Conservation (phyloP, 64 coral and sea anemone species). For the Dendrophyllia cribrosa region DNA sequence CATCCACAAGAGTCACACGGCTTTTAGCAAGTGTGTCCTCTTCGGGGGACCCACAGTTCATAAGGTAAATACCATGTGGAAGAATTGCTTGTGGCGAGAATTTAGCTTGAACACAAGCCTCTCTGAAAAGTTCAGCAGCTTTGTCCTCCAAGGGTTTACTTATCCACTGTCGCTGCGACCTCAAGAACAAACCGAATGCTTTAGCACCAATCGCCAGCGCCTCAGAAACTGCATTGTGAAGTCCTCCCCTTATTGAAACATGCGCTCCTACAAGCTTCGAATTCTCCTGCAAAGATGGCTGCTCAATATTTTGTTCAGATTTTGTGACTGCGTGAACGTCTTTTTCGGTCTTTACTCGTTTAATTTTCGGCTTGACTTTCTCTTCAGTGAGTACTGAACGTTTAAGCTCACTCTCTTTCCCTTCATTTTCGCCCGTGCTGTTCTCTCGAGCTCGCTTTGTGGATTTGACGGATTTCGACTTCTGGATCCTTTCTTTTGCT, state of each 20-base stretch:
- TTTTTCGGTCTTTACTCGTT: neutral
- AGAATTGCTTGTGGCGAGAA: constrained; percentile 83
- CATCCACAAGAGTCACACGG: constrained; percentile 84
- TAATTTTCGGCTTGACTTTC: neutral
- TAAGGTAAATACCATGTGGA: constrained; percentile 93
- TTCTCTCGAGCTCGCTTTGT: constrained; percentile 17
- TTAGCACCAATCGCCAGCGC: constrained; percentile 86
- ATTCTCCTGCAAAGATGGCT: neutral
- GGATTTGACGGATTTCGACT: neutral
- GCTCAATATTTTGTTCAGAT: neutral
- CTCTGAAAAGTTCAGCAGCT: constrained; percentile 68
- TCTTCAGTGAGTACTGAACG: constrained; percentile 6
- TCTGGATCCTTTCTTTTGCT: neutral
- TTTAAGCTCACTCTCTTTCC: neutral
- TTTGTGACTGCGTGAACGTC: neutral
- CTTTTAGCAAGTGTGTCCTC: constrained; percentile 91
- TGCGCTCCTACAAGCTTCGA: constrained; percentile 95
- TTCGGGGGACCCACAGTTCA: constrained; percentile 96
- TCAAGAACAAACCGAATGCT: constrained; percentile 92
- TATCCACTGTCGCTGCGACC: constrained; percentile 85
- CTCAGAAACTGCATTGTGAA: constrained; percentile 82
- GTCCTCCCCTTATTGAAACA: constrained; percentile 91
- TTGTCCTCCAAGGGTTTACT: constrained; percentile 91
- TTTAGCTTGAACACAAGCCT: constrained; percentile 60
- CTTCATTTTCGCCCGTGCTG: neutral